Base-by-base conservation (phyloP, 2,888 invertebrate species). In the Drosophila falleni region DNA sequence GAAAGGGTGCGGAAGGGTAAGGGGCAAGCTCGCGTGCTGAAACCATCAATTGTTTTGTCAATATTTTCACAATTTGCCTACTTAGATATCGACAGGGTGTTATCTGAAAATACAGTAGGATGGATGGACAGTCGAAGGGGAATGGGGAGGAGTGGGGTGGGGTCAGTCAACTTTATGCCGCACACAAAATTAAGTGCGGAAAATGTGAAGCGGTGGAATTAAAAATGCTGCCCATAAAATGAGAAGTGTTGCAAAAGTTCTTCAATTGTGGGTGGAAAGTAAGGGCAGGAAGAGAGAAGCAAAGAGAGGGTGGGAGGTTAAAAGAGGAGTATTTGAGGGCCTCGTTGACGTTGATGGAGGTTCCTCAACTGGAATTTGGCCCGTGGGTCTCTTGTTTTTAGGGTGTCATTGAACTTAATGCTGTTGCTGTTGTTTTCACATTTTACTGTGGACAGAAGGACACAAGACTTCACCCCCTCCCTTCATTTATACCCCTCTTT, bases 41-140 rank as follows among this genome's bases (percentile, higher is more conserved):
- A 75, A 33, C 69, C 74, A 81, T 80, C 87, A 88, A 88, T 86
- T 86, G 86, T 86, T 86, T 86, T 88, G 86, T 88, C 86, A 86
- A 86, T 86, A 86, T 86, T 88, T 88, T 80, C 74, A 78, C 86
- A 83, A 86, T 86, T 86, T 72, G 71, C 80, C 80, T 71, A 55
- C 66, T 71, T 67, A 53, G 35, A 60, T 53, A 81, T 78, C 85
- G 79, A 61, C 68, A 65, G 78, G 44, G 42, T n/a, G 53, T 86
- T 74, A 80, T 74, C 78, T 70, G 29, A 23, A 54, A 39, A 23
- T 13, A 29, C 41, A 56, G 29, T 13, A 19, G 26, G 50, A 6
- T 15, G 19, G 19, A 11, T 23, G 16, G 11, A 23, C 23, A 4
- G 3, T 23, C 0, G 23, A 5, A 29, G 29, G 29, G 29, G 29